phyloP scores from a whole-genome alignment of 2,888 invertebrate genomes.

The Scelioninae gen. 2 region DNA sequence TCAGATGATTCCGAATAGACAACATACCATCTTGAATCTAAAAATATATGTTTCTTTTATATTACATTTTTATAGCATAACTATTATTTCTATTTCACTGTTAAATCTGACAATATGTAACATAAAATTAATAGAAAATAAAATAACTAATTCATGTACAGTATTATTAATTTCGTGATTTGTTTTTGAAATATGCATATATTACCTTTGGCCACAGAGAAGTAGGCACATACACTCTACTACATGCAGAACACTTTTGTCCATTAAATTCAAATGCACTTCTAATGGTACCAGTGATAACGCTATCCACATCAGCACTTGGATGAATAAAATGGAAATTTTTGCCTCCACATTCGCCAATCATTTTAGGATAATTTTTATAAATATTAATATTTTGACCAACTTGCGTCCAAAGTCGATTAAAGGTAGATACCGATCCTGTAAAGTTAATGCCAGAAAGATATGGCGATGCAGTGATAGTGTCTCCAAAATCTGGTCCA shows the following conservation, averaged over 20 bases:
- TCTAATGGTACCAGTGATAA: slow-evolving; percentile 89
- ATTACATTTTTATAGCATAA: no score
- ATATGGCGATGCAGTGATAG: slow-evolving; percentile 88
- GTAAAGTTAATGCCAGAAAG: slow-evolving; percentile 98
- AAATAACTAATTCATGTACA: no score
- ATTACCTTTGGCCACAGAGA: slow-evolving; percentile 86
- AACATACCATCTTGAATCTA: slow-evolving; percentile 85
- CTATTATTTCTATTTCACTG: no score
- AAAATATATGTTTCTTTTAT: no score
- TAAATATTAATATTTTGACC: slow-evolving; percentile 91
- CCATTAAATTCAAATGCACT: slow-evolving; percentile 97
- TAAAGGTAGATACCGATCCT: slow-evolving; percentile 97
- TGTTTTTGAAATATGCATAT: no score
- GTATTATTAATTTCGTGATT: no score
- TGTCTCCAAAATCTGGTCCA: slow-evolving; percentile 95
- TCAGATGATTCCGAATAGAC: slow-evolving; percentile 82
- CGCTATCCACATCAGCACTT: slow-evolving; percentile 89
- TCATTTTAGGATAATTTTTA: slow-evolving; percentile 92
- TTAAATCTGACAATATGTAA: no score
- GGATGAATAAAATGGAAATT: slow-evolving; percentile 98
- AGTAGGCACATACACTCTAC: slow-evolving; percentile 96
- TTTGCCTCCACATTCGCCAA: slow-evolving; percentile 99
- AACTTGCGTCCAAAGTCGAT: slow-evolving; percentile 93
- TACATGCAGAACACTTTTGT: slow-evolving; percentile 99
- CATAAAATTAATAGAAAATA: no score